phyloP scores from a whole-genome alignment of 2,113 vertebrate species.

The Morone chrysops region DNA sequence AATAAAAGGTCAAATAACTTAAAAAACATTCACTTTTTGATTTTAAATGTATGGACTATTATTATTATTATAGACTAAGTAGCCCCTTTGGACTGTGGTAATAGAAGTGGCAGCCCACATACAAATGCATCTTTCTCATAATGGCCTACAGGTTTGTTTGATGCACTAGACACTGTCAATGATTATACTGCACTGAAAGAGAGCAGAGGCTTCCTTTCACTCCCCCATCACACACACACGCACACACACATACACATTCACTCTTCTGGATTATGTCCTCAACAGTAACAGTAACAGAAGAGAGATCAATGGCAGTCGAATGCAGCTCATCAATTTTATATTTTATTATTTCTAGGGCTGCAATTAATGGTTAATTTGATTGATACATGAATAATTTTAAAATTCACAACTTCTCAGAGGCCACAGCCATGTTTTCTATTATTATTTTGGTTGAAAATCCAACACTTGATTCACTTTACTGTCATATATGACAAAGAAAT shows the following conservation, averaged over 20 bases:
- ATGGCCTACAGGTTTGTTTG: background rate
- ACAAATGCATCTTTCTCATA: background rate
- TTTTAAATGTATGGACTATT: no score
- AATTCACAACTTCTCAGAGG: background rate
- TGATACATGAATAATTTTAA: no score
- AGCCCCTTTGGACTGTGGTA: background rate
- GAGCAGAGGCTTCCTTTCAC: background rate
- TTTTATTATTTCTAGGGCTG: background rate
- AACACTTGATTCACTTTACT: background rate
- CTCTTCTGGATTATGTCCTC: background rate
- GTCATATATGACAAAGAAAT: background rate
- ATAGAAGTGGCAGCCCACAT: background rate
- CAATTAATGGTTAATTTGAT: background rate
- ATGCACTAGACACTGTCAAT: slow-evolving; percentile 39
- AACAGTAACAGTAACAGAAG: background rate
- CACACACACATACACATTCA: slow-evolving; percentile 8
- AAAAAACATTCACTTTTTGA: no score
- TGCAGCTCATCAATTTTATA: background rate
- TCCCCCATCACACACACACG: background rate
- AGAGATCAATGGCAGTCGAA: background rate
- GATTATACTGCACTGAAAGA: slow-evolving; percentile 28
- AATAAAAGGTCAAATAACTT: no score
- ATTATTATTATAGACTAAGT: no score
- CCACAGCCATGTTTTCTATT: rapidly evolving
- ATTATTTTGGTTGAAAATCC: background rate